Percentiles rank a stretch among this genome's conserved stretches.
These are phyloP conservation scores for Heliornis fulica DNA, from an alignment of 2,113 vertebrate species.

Conservation along the genomic window DNA sequence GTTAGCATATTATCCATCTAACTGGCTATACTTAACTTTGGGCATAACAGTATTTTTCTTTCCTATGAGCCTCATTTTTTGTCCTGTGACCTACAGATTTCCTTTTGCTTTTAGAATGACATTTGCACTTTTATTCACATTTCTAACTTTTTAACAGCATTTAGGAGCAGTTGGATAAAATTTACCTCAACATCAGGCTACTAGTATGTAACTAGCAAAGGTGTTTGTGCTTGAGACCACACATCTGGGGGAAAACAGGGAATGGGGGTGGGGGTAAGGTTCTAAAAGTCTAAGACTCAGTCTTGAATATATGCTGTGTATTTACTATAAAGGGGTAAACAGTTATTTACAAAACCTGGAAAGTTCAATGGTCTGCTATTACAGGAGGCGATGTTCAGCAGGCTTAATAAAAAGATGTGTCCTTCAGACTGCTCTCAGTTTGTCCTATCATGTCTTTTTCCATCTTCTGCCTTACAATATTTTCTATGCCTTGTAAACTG, in stretches of 20 bases:
- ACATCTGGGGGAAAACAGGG: not conserved
- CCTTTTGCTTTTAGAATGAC: not conserved
- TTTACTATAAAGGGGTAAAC: not conserved
- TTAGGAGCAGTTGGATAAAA: not conserved
- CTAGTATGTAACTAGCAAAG: not conserved
- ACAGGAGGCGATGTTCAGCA: not conserved
- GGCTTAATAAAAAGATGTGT: constrained; percentile 12
- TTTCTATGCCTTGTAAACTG: constrained; percentile 46
- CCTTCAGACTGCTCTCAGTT: constrained; percentile 33
- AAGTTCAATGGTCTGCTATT: not conserved
- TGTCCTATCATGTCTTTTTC: constrained; percentile 51
- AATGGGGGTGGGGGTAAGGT: fast-evolving
- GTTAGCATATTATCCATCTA: not conserved
- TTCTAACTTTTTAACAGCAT: not conserved
- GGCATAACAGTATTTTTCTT: not conserved
- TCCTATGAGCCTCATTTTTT: not conserved
- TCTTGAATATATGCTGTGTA: not conserved
- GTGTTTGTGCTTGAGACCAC: not conserved
- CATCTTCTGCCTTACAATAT: constrained; percentile 35
- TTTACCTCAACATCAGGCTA: not conserved
- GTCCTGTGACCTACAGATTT: not conserved
- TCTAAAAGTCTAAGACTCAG: not conserved
- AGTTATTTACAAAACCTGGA: not conserved
- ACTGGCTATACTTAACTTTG: not conserved
- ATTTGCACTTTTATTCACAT: not conserved